These are phyloP conservation scores for Zalophus californianus DNA, from an alignment of 2,797 vertebrate species.

Conservation along the genomic window DNA sequence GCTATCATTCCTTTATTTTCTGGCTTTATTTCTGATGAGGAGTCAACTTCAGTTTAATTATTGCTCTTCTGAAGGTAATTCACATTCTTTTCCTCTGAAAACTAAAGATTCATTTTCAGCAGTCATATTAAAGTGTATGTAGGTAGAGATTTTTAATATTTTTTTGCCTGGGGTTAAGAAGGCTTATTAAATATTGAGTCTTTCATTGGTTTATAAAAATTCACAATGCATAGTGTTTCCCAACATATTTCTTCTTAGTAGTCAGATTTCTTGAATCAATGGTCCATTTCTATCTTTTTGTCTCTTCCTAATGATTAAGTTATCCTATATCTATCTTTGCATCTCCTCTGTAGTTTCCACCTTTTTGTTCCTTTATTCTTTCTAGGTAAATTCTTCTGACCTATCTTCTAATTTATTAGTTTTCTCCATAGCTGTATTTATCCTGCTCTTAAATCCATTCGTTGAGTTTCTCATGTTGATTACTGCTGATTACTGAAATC, in stretches of 20 bases:
- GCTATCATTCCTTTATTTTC: neutral
- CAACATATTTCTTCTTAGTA: neutral
- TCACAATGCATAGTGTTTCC: neutral
- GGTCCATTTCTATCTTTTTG: neutral
- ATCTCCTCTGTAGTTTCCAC: neutral
- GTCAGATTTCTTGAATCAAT: neutral
- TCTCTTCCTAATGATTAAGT: neutral
- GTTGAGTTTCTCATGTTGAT: neutral
- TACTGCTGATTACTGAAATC: neutral
- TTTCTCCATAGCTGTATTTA: neutral
- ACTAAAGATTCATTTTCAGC: neutral
- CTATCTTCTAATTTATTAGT: neutral
- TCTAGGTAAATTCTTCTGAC: neutral
- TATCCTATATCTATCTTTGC: neutral
- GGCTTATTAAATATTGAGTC: neutral
- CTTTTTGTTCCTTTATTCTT: neutral
- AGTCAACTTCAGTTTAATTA: neutral
- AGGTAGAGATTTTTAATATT: neutral
- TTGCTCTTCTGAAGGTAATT: neutral
- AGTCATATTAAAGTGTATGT: neutral
- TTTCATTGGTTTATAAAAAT: neutral
- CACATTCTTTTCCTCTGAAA: neutral
- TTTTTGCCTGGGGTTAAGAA: neutral
- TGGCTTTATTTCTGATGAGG: neutral
- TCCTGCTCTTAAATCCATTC: neutral